Evolutionary conservation across 2,113 vertebrate genomes (phyloP).

Genomic region (Hydrochoerus hydrochaeris): DNA sequence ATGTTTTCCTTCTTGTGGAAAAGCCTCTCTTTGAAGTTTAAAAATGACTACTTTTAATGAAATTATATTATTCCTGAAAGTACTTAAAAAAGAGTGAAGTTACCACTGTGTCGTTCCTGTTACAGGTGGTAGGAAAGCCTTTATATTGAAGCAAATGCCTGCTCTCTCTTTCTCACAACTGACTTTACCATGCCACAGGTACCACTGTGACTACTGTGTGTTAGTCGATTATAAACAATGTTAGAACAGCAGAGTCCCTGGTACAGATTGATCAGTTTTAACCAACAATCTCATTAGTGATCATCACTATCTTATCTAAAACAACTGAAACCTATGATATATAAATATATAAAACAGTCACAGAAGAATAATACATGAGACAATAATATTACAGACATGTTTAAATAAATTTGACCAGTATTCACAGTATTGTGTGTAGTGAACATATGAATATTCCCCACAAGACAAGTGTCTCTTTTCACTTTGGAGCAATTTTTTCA

Average conservation of each 20-base stretch:
- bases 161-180: neutral
- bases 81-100: conserved; percentile 52
- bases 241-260: conserved; percentile 40
- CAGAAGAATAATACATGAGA: neutral
- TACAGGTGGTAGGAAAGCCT: conserved; percentile 63
- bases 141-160: conserved; percentile 36
- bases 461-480: neutral
- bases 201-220: neutral
- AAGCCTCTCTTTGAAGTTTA: conserved; percentile 58
- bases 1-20: conserved; percentile 37
- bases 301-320: conserved; percentile 42
- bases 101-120: conserved; percentile 51
- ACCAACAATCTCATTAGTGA: neutral
- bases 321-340: conserved; percentile 27
- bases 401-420: neutral
- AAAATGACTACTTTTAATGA: conserved; percentile 71
- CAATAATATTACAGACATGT: neutral
- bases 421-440: neutral
- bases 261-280: neutral
- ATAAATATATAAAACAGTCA: conserved; percentile 13
- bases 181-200: neutral
- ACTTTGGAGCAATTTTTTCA: neutral
- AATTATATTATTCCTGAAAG: conserved; percentile 78
- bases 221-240: conserved; percentile 38
- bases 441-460: neutral